Percentiles rank a stretch among this genome's conserved stretches.
phyloP scores from a whole-genome alignment of 1,140 invertebrate species.

The Orius laevigatus region DNA sequence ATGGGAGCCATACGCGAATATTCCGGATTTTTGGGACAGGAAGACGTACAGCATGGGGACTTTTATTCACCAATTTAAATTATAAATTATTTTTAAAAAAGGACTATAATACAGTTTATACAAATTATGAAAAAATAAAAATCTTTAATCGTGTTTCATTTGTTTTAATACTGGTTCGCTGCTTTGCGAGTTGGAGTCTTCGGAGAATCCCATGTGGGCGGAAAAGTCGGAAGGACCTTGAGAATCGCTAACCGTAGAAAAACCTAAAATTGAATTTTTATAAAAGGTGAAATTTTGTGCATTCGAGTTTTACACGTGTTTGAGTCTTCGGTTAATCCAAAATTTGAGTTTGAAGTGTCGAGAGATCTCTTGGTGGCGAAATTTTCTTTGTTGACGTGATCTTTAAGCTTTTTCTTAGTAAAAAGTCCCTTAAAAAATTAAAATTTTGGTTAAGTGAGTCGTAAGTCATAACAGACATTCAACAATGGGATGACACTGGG shows the following conservation, averaged over 20 bases:
- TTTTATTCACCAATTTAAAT: too few species aligned
- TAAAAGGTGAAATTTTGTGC: not conserved
- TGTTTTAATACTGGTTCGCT: slow-evolving; percentile 62
- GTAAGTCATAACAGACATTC: too few species aligned
- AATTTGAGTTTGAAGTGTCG: slow-evolving; percentile 63
- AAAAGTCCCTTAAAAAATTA: slow-evolving; percentile 15
- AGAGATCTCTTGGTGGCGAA: slow-evolving; percentile 45
- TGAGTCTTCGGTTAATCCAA: slow-evolving; percentile 69
- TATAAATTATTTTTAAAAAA: too few species aligned
- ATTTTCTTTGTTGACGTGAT: slow-evolving; percentile 62
- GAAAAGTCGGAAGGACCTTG: slow-evolving; percentile 72
- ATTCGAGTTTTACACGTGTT: slow-evolving; percentile 56
- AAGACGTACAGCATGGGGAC: too few species aligned
- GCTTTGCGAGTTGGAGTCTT: slow-evolving; percentile 77
- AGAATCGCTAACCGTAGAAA: slow-evolving; percentile 76
- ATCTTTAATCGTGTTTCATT: slow-evolving; percentile 46
- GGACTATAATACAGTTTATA: not conserved
- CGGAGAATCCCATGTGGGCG: slow-evolving; percentile 67
- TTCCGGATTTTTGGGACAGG: too few species aligned
- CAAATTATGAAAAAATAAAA: slow-evolving; percentile 1
- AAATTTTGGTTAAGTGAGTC: too few species aligned
- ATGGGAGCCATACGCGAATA: too few species aligned
- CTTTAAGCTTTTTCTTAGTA: slow-evolving; percentile 43
- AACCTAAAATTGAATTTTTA: too few species aligned
- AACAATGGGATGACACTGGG: too few species aligned